Percentiles rank a stretch among this genome's conserved stretches.
phyloP scores from a whole-genome alignment of 1,140 invertebrate species.

The Aphaenogaster floridana region DNA sequence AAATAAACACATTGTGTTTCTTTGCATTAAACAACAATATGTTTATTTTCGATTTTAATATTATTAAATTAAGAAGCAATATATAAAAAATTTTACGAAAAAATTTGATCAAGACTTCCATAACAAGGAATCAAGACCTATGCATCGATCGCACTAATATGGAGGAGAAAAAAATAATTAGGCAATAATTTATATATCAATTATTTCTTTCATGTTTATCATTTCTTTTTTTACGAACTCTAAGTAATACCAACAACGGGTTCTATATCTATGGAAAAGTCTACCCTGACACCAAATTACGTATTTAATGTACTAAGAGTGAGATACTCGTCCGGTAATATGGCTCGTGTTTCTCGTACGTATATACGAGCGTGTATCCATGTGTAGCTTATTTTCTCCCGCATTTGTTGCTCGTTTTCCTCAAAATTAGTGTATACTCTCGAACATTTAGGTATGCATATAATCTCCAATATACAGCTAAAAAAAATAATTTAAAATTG shows the following conservation, averaged over 20 bases:
- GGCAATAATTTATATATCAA: slow-evolving; percentile 74
- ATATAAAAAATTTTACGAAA: not conserved
- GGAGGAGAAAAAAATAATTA: slow-evolving; percentile 75
- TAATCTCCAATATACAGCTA: slow-evolving; percentile 20
- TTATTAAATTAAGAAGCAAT: slow-evolving; percentile 27
- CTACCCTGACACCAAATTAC: slow-evolving; percentile 88
- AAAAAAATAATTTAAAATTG: not conserved
- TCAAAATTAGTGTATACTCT: not conserved
- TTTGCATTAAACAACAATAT: slow-evolving; percentile 18
- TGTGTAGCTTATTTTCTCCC: slow-evolving; percentile 11
- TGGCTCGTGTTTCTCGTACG: slow-evolving; percentile 59
- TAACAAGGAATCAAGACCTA: slow-evolving; percentile 35
- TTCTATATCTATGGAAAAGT: slow-evolving; percentile 86
- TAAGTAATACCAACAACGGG: slow-evolving; percentile 80
- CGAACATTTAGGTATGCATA: not conserved
- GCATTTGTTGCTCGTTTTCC: not conserved
- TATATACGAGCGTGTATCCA: slow-evolving; percentile 52
- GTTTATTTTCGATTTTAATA: not conserved
- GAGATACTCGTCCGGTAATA: slow-evolving; percentile 86
- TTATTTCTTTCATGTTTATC: slow-evolving; percentile 61
- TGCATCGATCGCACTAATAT: slow-evolving; percentile 66
- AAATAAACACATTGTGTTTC: slow-evolving; percentile 1
- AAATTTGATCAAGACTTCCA: slow-evolving; percentile 20
- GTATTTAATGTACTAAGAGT: slow-evolving; percentile 88
- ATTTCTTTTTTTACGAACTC: slow-evolving; percentile 68